Evolutionary conservation across 2,888 invertebrate species (phyloP).

Genomic region (Diarsia mendica): DNA sequence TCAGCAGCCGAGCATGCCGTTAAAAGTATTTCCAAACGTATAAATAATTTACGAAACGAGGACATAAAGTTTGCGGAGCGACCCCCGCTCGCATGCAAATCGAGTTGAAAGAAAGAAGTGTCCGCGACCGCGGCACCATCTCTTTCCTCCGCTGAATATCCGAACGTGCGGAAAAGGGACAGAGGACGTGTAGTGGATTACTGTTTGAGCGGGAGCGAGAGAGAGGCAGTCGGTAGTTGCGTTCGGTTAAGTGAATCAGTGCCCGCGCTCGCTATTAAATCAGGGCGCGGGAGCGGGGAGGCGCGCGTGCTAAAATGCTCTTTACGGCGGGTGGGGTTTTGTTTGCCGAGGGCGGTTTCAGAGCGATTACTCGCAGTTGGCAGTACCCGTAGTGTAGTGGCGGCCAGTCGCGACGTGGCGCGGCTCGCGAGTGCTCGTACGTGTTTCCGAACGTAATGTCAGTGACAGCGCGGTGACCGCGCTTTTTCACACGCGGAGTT

Average conservation of each 20-base stretch:
- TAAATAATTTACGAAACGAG: slow-evolving; percentile 90
- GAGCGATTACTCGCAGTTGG: slow-evolving; percentile 80
- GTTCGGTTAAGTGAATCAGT: slow-evolving; percentile 90
- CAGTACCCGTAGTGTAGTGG: slow-evolving; percentile 68
- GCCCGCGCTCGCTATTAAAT: slow-evolving; percentile 90
- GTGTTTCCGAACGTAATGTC: slow-evolving; percentile 77
- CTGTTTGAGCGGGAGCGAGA: slow-evolving; percentile 77
- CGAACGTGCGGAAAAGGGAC: slow-evolving; percentile 70
- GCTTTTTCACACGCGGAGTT: slow-evolving; percentile 80
- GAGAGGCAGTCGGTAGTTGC: slow-evolving; percentile 85
- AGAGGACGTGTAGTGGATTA: slow-evolving; percentile 67
- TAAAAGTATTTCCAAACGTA: slow-evolving; percentile 89
- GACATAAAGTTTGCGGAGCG: slow-evolving; percentile 89
- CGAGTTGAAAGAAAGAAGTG: slow-evolving; percentile 88
- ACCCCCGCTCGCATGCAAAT: slow-evolving; percentile 89
- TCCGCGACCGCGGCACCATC: slow-evolving; percentile 81
- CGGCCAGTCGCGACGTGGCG: slow-evolving; percentile 78
- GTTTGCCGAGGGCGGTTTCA: slow-evolving; percentile 89
- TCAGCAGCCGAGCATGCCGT: slow-evolving; percentile 83
- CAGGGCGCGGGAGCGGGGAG: slow-evolving; percentile 87
- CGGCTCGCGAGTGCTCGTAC: slow-evolving; percentile 78
- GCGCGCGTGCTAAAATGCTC: slow-evolving; percentile 88
- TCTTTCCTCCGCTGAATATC: slow-evolving; percentile 77
- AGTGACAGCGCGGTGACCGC: slow-evolving; percentile 87
- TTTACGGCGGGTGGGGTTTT: slow-evolving; percentile 89